phyloP scores from a whole-genome alignment of 2,113 vertebrate genomes.

The Trichechus manatus region DNA sequence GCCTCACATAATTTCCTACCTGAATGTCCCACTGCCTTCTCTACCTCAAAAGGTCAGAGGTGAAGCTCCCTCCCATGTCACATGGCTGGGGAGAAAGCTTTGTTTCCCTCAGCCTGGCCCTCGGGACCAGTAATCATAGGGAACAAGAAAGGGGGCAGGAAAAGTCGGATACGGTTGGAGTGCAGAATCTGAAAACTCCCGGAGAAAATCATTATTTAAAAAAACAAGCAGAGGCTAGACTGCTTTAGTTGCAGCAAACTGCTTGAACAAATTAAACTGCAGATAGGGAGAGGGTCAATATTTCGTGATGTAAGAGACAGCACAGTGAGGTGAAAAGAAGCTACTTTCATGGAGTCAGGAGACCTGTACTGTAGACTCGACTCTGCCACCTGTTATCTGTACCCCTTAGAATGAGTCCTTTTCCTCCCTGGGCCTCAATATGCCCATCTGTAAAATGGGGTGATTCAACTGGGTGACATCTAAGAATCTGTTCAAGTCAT shows the following conservation, averaged over 20 bases:
- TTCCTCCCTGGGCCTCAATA: neutral
- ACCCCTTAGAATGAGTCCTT: neutral
- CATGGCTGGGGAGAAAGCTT: neutral
- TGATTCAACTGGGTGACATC: neutral
- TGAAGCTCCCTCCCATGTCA: rapidly evolving
- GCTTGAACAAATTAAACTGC: neutral
- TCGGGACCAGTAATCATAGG: neutral
- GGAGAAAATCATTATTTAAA: conserved; percentile 20
- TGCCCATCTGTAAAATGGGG: neutral
- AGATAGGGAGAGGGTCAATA: neutral
- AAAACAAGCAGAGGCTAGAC: neutral
- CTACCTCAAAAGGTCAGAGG: neutral
- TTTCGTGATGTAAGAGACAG: neutral
- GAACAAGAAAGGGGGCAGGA: rapidly evolving
- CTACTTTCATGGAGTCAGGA: neutral
- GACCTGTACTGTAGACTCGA: neutral
- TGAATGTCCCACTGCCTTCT: rapidly evolving
- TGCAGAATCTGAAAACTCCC: neutral
- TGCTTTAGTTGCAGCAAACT: neutral
- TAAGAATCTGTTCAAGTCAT: neutral
- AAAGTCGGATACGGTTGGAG: rapidly evolving
- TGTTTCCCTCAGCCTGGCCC: neutral
- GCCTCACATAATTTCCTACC: neutral
- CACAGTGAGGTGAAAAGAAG: rapidly evolving
- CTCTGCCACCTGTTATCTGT: neutral